These are phyloP conservation scores for Trichonephila inaurata DNA, from an alignment of 1,140 invertebrate genomes.

Conservation along the genomic window DNA sequence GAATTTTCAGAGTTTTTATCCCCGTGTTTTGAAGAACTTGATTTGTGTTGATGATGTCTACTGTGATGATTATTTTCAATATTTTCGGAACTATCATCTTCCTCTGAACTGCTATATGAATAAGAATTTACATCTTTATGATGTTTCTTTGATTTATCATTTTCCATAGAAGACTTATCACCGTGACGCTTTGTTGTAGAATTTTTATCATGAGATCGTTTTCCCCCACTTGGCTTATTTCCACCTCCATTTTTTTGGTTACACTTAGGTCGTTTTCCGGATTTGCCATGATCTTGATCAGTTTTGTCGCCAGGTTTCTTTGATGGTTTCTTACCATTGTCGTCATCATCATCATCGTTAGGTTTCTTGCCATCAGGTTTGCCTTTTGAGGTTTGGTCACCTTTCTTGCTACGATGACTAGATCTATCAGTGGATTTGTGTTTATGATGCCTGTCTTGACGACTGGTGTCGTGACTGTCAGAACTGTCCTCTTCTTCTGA, in stretches of 20 bases:
- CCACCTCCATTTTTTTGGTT: no score
- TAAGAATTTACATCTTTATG: neutral
- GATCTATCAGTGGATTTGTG: no score
- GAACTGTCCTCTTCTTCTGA: no score
- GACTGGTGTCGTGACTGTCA: no score
- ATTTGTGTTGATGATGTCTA: neutral
- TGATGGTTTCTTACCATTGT: neutral
- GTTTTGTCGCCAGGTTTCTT: neutral
- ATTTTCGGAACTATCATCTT: neutral
- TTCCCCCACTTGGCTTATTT: no score
- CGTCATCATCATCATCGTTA: neutral
- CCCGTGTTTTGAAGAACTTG: neutral
- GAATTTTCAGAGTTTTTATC: neutral
- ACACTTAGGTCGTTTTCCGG: neutral
- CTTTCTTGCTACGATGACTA: no score
- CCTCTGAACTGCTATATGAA: slow-evolving; percentile 1
- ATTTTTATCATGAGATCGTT: no score
- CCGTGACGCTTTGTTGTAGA: no score
- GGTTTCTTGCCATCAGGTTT: neutral
- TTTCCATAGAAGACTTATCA: neutral
- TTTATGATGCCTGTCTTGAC: no score
- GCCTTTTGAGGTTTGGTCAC: neutral
- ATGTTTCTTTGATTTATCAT: neutral
- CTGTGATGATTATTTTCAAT: neutral
- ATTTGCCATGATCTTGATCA: neutral